Base-by-base conservation (phyloP, 1,140 invertebrate genomes). In the Drosophila santomea region DNA sequence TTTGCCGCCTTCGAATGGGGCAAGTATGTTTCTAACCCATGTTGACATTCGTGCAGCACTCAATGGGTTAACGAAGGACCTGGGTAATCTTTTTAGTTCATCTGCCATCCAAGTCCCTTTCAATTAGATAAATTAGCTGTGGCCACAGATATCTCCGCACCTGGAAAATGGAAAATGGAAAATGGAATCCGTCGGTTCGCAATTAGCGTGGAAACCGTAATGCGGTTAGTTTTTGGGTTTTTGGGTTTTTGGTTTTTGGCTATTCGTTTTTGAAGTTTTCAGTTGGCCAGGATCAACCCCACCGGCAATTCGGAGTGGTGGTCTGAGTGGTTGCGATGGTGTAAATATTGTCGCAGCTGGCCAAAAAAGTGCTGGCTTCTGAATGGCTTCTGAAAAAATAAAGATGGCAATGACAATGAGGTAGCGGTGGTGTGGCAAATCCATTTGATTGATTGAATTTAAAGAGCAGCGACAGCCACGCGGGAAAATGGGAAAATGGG, bases 401-500 rank as follows among this genome's bases (percentile, higher is more conserved):
- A 50, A 55, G 63, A 77, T 52, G 64, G 47, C 55, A 55, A 77
- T 71, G 57, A 56, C 28, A 77, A 77, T 77, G 74, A 61, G 57
- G 23, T 35, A 20, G 17, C 32, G 32, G 32, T 38, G 47, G 45
- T 17, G 32, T 43, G 59, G 51, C 10, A 62, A 82, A 62, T 59
- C 83, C 77, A 79, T 79, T 88, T 86, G 83, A 86, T 86, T 88
- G 83, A 86, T 86, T 86, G 83, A 83, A 86, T 83, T 83, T 81
- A 79, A 83, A 41, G 69, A 67, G 51, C 58, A 73, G 62, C 55
- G 51, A 77, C 38, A 83, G 45, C 38, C 4, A 11, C 14, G 51
- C 17, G 55, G 50, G 5, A 28, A 35, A 39, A 47, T 12, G 20
- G 20, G 2, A 20, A 20, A 20, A 2, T 2, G 20, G 20, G 20